Percentiles rank a stretch among this genome's conserved stretches.
Conservation (phyloP, 2,797 vertebrate genomes). For the Brachyrhaphis roseni region DNA sequence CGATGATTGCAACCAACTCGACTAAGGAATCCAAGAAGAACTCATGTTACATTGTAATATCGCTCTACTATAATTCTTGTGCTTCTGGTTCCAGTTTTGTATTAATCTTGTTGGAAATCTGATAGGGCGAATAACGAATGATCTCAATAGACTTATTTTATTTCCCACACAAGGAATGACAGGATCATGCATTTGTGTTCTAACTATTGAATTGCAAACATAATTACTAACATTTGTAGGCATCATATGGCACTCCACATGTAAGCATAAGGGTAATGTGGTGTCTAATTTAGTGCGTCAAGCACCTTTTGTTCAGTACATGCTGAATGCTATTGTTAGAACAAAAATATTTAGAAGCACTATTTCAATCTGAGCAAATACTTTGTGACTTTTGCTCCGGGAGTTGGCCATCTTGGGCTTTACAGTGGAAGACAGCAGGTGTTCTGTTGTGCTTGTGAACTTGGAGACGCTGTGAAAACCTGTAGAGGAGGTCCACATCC, state of each 20-base stretch:
- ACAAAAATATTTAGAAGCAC: conserved; percentile 46
- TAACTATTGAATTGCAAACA: background rate
- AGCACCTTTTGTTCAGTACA: conserved; percentile 27
- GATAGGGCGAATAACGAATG: background rate
- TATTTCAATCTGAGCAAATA: conserved; percentile 22
- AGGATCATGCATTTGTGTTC: background rate
- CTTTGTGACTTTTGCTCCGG: conserved; percentile 44
- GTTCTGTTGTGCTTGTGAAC: conserved; percentile 72
- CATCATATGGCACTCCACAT: background rate
- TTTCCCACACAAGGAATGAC: background rate
- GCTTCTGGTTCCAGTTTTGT: background rate
- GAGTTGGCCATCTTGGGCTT: conserved; percentile 50
- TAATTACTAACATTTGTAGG: background rate
- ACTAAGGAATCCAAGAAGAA: background rate
- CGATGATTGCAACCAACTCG: background rate
- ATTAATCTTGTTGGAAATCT: background rate
- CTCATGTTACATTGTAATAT: background rate
- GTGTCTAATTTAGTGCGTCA: background rate
- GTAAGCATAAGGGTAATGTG: background rate
- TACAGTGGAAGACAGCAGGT: conserved; percentile 48
- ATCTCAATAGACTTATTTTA: background rate
- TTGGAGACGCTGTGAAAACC: conserved; percentile 45
- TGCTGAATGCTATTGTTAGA: conserved; percentile 34
- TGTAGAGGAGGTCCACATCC: conserved; percentile 57
- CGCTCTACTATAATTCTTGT: background rate